Base-by-base conservation (phyloP, 2,888 invertebrate species). In the Nudaria mundana region DNA sequence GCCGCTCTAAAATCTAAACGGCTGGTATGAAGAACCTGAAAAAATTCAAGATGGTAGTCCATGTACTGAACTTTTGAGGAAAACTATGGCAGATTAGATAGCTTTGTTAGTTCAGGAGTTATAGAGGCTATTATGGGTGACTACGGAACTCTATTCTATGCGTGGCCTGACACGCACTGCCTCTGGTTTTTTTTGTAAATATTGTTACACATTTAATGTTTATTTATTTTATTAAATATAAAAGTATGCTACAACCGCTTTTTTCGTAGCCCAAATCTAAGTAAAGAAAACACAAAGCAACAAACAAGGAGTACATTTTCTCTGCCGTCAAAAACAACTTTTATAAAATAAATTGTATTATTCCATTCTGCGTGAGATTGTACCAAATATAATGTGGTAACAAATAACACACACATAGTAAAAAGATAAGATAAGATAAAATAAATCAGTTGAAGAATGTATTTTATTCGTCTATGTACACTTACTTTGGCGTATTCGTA, bases 331-430 rank as follows among this genome's bases (percentile, higher is more conserved):
- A 80, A 77, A 81, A 80, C 76, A 81, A 78, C 76, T 76, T 76
- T 71, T 77, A 70, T 75, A 71, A 73, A 76, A 77, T 72, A 78
- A 81, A 80, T 76, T 74, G 66, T 77, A 69, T 78, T 76, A 74
- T 76, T 72, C 67, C 62, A 71, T 78, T 71, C 61, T 53, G 59
- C 53, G 56, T 45, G 61, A 60, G 57, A 42, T 32, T 34, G 37
- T 52, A 48, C 55, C 51, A 45, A 52, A 48, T 56, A 55, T 50
- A 43, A 58, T 52, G 53, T 51, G 48, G 29, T 44, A 33, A 37
- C 40, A 44, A 48, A 51, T 56, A 59, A 53, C 47, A 49, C 34
- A 40, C 43, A 40, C 37, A 37, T 37, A 44, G 35, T 52, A 52
- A 52, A 53, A 56, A 44, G 37, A 46, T n/a, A 44, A 40, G 38